A percentile compares a stretch with the other conserved stretches of the same genome.
Evolutionary conservation across 1,140 invertebrate species (phyloP).

Genomic region (Propsilocerus akamusi): DNA sequence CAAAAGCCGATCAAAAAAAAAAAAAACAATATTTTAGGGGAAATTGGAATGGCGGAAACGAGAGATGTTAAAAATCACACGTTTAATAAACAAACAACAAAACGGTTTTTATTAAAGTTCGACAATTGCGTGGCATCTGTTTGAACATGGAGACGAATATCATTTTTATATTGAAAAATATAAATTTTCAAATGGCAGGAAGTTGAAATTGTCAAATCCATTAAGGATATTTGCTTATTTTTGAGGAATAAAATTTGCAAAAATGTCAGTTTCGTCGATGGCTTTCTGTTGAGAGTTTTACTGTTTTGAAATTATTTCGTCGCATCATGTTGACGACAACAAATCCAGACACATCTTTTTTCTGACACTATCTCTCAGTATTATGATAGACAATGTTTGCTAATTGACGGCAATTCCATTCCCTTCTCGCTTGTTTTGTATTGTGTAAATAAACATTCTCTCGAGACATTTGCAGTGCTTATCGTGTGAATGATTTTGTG

Average conservation of each 20-base stretch:
- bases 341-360: neutral
- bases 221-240: neutral
- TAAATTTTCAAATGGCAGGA: slow-evolving; percentile 2
- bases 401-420: slow-evolving; percentile 3
- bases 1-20: too few relatives aligned
- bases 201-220: neutral
- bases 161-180: neutral
- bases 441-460: neutral
- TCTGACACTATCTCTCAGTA: neutral
- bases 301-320: neutral
- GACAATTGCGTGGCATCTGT: neutral
- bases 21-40: too few relatives aligned
- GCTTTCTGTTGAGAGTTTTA: neutral
- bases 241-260: neutral
- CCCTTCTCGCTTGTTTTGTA: too few relatives aligned
- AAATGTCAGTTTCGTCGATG: neutral
- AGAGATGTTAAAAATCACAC: slow-evolving; percentile 4
- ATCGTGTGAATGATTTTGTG: too few relatives aligned
- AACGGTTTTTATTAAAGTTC: neutral
- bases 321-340: neutral
- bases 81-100: neutral
- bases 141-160: neutral
- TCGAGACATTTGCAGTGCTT: neutral
- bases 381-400: slow-evolving; percentile 1
- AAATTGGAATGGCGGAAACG: too few relatives aligned